phyloP scores from a whole-genome alignment of 2,797 vertebrate genomes.

The Acanthiza pusilla region DNA sequence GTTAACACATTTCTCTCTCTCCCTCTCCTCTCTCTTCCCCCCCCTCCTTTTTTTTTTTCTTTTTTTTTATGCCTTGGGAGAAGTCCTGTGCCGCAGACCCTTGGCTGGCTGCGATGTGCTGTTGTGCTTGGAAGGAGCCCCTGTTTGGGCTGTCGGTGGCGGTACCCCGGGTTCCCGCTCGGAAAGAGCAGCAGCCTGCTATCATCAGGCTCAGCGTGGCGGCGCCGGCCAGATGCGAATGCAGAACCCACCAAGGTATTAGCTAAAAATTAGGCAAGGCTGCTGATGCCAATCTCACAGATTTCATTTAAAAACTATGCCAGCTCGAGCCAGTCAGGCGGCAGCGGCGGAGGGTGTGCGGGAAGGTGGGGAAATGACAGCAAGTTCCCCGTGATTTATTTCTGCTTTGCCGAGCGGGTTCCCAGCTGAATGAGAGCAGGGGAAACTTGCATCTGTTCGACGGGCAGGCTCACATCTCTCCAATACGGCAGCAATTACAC shows the following conservation, averaged over 20 bases:
- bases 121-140: slow-evolving; percentile 74
- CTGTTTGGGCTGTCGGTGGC: slow-evolving; percentile 60
- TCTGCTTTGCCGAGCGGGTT: slow-evolving; percentile 70
- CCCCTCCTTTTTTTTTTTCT: background rate
- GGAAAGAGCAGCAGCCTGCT: slow-evolving; percentile 77
- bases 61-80: slow-evolving; percentile 75
- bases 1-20: slow-evolving; percentile 91
- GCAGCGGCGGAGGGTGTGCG: slow-evolving; percentile 59
- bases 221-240: slow-evolving; percentile 79
- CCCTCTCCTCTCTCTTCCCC: slow-evolving; percentile 54
- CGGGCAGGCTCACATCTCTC: slow-evolving; percentile 63
- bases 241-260: slow-evolving; percentile 79
- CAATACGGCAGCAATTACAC: slow-evolving; percentile 41
- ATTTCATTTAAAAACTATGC: slow-evolving; percentile 77
- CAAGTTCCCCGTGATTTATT: slow-evolving; percentile 85
- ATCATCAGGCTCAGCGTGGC: slow-evolving; percentile 75
- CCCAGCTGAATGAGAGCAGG: slow-evolving; percentile 76
- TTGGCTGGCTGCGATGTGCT: slow-evolving; percentile 71
- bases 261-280: slow-evolving; percentile 79
- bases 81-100: slow-evolving; percentile 73
- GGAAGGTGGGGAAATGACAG: slow-evolving; percentile 80
- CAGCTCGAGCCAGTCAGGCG: slow-evolving; percentile 69
- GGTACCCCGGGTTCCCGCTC: slow-evolving; percentile 66
- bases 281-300: slow-evolving; percentile 71
- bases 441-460: slow-evolving; percentile 88